phyloP scores from a whole-genome alignment of 2,888 invertebrate species.

The Leuctra nigra region DNA sequence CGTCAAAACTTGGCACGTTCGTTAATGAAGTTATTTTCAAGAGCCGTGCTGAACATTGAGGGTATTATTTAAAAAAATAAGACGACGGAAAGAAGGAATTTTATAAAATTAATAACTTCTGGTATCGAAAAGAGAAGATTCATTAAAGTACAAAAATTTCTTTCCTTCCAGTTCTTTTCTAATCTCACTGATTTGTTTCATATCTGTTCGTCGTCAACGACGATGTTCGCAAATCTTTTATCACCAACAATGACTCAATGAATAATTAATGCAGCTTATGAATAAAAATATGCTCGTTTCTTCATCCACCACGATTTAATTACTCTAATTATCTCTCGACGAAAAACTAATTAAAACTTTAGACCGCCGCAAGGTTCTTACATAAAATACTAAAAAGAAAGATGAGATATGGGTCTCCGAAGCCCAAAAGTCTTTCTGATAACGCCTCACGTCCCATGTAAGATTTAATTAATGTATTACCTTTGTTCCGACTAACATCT shows the following conservation, averaged over 20 bases:
- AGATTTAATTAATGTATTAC: constrained; percentile 1
- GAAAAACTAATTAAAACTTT: constrained; percentile 18
- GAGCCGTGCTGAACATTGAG: too few relatives aligned
- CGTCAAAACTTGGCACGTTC: too few relatives aligned
- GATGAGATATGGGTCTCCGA: background rate
- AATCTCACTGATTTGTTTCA: too few relatives aligned
- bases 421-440: background rate
- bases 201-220: too few relatives aligned
- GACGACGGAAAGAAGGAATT: too few relatives aligned
- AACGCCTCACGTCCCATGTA: background rate
- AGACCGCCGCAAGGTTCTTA: background rate
- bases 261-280: constrained; percentile 10
- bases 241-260: background rate
- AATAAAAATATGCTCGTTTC: constrained; percentile 14
- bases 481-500: background rate
- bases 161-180: too few relatives aligned
- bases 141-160: too few relatives aligned
- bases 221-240: background rate
- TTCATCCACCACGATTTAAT: constrained; percentile 6
- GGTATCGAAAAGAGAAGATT: too few relatives aligned
- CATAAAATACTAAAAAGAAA: background rate
- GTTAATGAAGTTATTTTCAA: too few relatives aligned
- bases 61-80: too few relatives aligned
- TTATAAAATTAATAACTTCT: too few relatives aligned
- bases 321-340: constrained; percentile 13